Conservation (phyloP, 23 tunicate species). For the Trididemnum clinides region DNA sequence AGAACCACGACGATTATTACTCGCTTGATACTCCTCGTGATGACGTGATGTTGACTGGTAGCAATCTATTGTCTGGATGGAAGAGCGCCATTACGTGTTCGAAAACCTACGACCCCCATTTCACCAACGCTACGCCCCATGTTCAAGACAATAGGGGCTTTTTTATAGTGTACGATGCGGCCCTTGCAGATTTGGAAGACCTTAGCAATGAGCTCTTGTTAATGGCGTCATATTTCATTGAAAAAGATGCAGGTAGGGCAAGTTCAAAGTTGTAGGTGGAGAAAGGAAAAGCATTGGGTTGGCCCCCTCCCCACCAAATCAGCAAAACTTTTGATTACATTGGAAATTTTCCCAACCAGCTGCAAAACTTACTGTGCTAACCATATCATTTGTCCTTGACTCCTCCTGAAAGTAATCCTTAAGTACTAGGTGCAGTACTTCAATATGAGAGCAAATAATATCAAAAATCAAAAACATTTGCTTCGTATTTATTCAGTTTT, state of each 20-base stretch:
- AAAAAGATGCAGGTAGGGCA: slow-evolving; percentile 67
- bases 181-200: slow-evolving; percentile 59
- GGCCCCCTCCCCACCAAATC: too few species aligned
- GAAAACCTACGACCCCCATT: background rate
- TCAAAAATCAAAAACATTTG: too few species aligned
- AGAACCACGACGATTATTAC: slow-evolving; percentile 93
- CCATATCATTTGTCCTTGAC: too few species aligned
- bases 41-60: background rate
- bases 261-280: too few species aligned
- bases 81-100: slow-evolving; percentile 57
- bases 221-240: slow-evolving; percentile 76
- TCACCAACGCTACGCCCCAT: slow-evolving; percentile 35
- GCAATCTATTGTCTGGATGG: background rate
- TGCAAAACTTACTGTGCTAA: too few species aligned
- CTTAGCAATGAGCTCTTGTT: slow-evolving; percentile 65
- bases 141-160: slow-evolving; percentile 82
- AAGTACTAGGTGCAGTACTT: too few species aligned
- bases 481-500: too few species aligned
- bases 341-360: too few species aligned
- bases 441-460: too few species aligned
- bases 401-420: too few species aligned
- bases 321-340: too few species aligned
- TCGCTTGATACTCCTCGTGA: slow-evolving; percentile 21
- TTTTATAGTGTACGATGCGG: slow-evolving; percentile 78
- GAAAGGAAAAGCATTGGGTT: too few species aligned